Evolutionary conservation across 2,888 invertebrate species (phyloP).

Genomic region (Aphidoletes aphidimyza): DNA sequence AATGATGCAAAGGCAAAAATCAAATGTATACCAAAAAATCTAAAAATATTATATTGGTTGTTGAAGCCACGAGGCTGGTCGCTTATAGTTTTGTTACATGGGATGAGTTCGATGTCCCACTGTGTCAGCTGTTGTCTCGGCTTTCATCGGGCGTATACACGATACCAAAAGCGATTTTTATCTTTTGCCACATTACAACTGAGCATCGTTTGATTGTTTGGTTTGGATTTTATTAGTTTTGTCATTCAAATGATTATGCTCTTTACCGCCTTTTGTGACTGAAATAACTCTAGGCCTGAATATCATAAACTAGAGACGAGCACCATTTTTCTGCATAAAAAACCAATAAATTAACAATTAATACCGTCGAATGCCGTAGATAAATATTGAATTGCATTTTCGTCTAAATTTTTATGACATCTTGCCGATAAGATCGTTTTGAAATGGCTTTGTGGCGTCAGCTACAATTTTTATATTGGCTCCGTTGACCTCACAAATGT

Average conservation of each 20-base stretch:
- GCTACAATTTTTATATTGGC: too few relatives aligned
- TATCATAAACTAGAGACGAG: too few relatives aligned
- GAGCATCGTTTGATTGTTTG: background rate
- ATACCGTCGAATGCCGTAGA: background rate
- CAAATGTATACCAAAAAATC: constrained; percentile 3
- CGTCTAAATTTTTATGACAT: background rate
- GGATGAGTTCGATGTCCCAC: constrained; percentile 47
- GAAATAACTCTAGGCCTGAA: too few relatives aligned
- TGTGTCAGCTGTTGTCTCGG: constrained; percentile 50
- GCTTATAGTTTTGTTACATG: background rate
- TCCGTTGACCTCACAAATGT: constrained; percentile 25
- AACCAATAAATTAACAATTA: too few relatives aligned
- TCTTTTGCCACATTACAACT: background rate
- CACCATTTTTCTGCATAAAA: too few relatives aligned
- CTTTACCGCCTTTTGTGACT: too few relatives aligned
- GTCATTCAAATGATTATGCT: too few relatives aligned
- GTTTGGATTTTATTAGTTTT: constrained; percentile 44
- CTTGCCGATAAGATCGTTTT: background rate
- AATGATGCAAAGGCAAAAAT: constrained; percentile 11
- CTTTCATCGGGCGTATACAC: constrained; percentile 25
- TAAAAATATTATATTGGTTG: background rate
- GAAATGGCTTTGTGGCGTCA: background rate
- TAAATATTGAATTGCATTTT: background rate
- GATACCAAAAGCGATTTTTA: background rate
- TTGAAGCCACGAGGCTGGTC: background rate